Conservation (phyloP, 2,888 invertebrate genomes). For the Trachelus troglodyta region DNA sequence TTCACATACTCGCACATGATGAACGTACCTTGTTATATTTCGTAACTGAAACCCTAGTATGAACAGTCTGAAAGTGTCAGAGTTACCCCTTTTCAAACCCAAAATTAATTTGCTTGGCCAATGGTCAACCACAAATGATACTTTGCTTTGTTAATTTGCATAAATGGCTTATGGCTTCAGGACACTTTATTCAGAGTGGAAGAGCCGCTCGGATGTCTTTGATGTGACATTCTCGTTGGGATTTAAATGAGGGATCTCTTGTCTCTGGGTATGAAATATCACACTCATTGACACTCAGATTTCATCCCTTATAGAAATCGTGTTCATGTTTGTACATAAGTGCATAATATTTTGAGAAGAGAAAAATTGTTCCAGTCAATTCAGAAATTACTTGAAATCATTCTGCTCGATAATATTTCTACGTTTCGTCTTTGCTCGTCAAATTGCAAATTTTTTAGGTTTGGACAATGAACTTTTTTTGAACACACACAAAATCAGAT, state of each 20-base stretch:
- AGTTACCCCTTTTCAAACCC: background rate
- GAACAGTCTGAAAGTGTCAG: background rate
- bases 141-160: conserved; percentile 40
- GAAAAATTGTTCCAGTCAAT: background rate
- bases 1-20: background rate
- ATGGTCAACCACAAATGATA: background rate
- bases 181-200: conserved; percentile 38
- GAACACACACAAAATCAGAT: background rate
- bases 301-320: background rate
- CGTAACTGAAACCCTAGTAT: background rate
- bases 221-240: conserved; percentile 47
- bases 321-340: background rate
- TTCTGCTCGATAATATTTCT: background rate
- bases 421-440: background rate
- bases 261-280: conserved; percentile 40
- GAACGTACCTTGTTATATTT: background rate
- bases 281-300: conserved; percentile 11
- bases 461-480: background rate
- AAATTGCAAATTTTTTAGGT: background rate
- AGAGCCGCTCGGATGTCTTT: conserved; percentile 46
- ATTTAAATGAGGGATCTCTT: conserved; percentile 45
- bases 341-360: background rate
- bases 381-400: background rate
- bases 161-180: conserved; percentile 58
- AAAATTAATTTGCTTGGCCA: background rate